Conservation (phyloP, 2,888 invertebrate species). For the Yponomeuta evonymella region DNA sequence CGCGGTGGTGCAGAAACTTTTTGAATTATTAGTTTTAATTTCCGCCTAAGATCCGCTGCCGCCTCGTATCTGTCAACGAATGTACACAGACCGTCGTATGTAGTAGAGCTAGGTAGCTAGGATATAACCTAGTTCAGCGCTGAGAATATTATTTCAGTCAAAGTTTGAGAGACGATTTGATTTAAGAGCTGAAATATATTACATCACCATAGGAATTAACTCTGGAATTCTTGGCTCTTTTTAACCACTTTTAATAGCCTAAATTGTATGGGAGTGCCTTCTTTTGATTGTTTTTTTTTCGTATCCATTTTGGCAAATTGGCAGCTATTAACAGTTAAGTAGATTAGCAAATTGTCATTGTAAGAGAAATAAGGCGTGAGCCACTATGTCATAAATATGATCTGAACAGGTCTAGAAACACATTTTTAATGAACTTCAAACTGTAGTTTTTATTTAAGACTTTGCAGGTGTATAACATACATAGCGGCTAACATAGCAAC, state of each 20-base stretch:
- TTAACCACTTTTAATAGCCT: background rate
- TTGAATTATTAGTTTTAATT: constrained; percentile 79
- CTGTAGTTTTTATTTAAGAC: too few species aligned
- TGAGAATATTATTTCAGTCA: background rate
- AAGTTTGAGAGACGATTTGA: background rate
- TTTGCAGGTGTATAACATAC: too few species aligned
- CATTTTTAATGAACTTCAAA: too few species aligned
- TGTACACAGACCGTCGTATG: constrained; percentile 35
- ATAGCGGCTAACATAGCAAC: too few species aligned
- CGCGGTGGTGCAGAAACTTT: constrained; percentile 74
- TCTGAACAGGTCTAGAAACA: too few species aligned
- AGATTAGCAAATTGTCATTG: too few species aligned
- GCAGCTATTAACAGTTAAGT: too few species aligned
- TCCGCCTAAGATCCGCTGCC: constrained; percentile 73
- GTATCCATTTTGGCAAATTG: too few species aligned
- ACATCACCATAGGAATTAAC: background rate
- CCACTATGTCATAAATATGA: too few species aligned
- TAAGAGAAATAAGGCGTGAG: too few species aligned
- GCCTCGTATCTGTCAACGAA: constrained; percentile 66
- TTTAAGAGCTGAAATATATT: background rate
- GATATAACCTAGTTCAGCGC: background rate
- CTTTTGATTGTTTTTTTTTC: too few species aligned
- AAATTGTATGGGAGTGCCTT: too few species aligned
- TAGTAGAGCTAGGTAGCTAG: background rate
- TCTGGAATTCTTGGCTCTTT: background rate